Conservation (phyloP, 92 coral and sea anemone genomes). For the Bergia sp. region DNA sequence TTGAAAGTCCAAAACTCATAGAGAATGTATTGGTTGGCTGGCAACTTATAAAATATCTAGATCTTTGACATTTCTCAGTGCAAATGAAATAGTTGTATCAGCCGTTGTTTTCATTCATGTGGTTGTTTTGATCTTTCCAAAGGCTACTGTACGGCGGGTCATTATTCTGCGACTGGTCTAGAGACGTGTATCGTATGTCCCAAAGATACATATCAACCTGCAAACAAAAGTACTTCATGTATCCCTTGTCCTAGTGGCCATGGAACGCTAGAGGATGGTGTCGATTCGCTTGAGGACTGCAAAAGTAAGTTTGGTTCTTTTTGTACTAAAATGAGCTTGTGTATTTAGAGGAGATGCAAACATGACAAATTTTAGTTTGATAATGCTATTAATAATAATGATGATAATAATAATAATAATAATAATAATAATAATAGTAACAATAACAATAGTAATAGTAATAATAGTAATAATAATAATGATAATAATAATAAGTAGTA, state of each 20-base stretch:
- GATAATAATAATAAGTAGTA: too few species aligned
- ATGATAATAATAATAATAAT: too few species aligned
- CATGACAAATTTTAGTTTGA: too few species aligned
- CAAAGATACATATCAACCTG: constrained; percentile 70
- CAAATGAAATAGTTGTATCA: neutral
- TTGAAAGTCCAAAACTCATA: too few species aligned
- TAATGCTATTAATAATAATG: too few species aligned
- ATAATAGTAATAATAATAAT: too few species aligned
- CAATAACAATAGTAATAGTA: too few species aligned
- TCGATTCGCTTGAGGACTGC: constrained; percentile 66
- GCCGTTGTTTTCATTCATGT: neutral
- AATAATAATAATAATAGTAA: too few species aligned
- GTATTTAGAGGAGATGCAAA: neutral
- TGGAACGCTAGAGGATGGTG: constrained; percentile 56
- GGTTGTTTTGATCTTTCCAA: neutral
- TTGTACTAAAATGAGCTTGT: neutral
- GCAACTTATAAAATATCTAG: too few species aligned
- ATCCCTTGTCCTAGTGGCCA: constrained; percentile 69
- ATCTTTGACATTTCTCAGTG: too few species aligned
- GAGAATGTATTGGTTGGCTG: too few species aligned
- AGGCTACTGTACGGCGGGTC: constrained; percentile 69
- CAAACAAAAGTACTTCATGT: constrained; percentile 68
- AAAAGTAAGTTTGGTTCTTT: constrained; percentile 41
- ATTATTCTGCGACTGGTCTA: constrained; percentile 72
- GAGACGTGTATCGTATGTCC: constrained; percentile 78